A percentile compares a stretch with the other conserved stretches of the same genome.
These are phyloP conservation scores for Notoglanidium macrostoma DNA, from an alignment of 2,797 vertebrate genomes.

Conservation along the genomic window DNA sequence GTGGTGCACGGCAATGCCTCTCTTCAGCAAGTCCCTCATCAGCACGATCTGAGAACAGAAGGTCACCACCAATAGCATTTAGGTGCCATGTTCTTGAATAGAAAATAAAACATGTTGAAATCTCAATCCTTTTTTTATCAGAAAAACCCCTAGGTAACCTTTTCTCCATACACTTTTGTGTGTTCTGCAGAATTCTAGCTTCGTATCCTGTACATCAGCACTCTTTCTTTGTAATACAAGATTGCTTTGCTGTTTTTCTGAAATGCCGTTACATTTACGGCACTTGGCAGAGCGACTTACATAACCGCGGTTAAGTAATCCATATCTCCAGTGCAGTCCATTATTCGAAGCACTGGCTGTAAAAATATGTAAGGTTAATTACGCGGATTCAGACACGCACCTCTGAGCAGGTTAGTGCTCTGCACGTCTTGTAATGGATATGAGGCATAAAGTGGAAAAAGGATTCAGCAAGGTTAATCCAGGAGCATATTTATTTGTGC, in stretches of 20 bases:
- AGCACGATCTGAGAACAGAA: conserved; percentile 72
- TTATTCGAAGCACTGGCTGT: conserved; percentile 1
- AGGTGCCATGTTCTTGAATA: background rate
- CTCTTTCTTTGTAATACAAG: background rate
- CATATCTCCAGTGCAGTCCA: background rate
- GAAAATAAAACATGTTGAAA: background rate
- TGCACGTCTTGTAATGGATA: background rate
- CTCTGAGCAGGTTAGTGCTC: background rate
- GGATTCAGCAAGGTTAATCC: too few relatives aligned
- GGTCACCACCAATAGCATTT: background rate
- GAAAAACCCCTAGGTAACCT: too few relatives aligned
- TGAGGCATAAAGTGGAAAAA: conserved; percentile 2
- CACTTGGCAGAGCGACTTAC: too few relatives aligned
- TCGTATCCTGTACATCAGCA: background rate
- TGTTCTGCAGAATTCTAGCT: background rate
- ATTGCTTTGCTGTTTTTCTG: background rate
- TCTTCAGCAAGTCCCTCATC: conserved; percentile 86
- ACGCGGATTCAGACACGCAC: background rate
- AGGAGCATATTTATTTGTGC: background rate
- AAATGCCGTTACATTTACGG: too few relatives aligned
- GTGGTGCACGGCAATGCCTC: conserved; percentile 89
- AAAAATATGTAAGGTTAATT: background rate
- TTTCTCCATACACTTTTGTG: background rate
- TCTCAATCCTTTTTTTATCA: background rate
- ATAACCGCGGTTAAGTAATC: background rate